Evolutionary conservation across 2,888 invertebrate genomes (phyloP), one percentile per base, ranked within the genome.

Genomic region (Morpho achilles): DNA sequence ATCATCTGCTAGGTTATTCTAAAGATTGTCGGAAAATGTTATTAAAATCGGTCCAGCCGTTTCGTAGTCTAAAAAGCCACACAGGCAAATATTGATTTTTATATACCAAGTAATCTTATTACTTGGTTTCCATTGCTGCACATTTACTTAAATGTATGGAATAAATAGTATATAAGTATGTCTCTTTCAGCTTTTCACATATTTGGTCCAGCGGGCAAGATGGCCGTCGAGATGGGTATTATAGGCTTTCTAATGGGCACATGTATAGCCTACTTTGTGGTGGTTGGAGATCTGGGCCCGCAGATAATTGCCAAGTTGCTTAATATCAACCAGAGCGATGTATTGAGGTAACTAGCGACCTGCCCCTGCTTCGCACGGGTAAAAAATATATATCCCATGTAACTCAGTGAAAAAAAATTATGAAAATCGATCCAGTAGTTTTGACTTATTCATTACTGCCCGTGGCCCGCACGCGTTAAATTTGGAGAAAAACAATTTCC

Each of bases 201-300:
- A 0, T 97, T 98, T 82, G 99, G 99, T 7, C 91, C 94, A 1
- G 93, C 94, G n/a, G 99, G 99, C 23, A 99, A 99, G 79, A 90
- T 98, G 63, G 91, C 95, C 0, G 97, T 97, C 0, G 99, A 99
- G 85, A 85, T 99, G 8, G 96, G 98, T 66, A 96, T 98, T 67
- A 97, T 99, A 71, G 97, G 98, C 0, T 97, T 98, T 75, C 92
- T 99, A 53, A 92, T 99, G 81, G 99, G 99, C 8, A 98, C 98
- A 0, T 96, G 98, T 71, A 96, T 99, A 56, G 98, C 99, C 5
- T 99, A 97, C 82, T 97, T 98, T 82, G 98, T 99, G 16, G 97
- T 99, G n/a, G 97, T 99, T 67, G 99, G 99, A 0, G 99, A 99
- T 80, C 91, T 99, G 50, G 98, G 98, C 0, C 99, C 99, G 16